Evolutionary conservation across 2,888 invertebrate species (phyloP), one percentile per base, ranked within the genome.

Genomic region (Encarsia formosa): DNA sequence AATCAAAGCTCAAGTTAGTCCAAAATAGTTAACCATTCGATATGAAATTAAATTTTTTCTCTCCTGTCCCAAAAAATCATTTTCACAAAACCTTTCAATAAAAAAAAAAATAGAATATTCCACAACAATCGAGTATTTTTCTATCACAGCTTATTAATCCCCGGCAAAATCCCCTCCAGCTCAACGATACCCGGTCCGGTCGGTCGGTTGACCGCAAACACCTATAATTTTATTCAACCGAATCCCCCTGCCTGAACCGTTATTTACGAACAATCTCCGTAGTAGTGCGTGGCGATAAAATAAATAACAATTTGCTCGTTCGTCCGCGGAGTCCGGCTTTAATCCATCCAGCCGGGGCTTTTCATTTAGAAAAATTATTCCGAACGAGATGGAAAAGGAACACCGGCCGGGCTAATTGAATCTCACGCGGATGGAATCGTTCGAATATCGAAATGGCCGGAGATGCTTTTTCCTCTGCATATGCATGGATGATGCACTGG

Each of bases 361-460:
- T 50, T 50, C 50, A 44, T 50, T 44, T 39, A 19, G 38, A 41
- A 44, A 43, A 44, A 44, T 39, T 43, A 50, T 44, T 42, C 42
- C 41, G 16, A 37, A 35, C 49, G 29, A 41, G 35, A 15, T 19
- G 15, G 22, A 38, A 38, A 18, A 5, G 20, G 11, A 20, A 20
- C 9, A 13, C n/a, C 5, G 15, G 38, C 9, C 29, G 18, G 29
- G 43, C 38, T 50, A 44, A 50, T 50, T 34, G 50, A 44, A 50
- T 50, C 31, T 23, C 50, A 11, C 23, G 24, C 44, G 31, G 15
- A 24, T 32, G 40, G n/a, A 48, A 24, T 48, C 24, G 29, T 34
- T 48, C 48, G n/a, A 31, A 34, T 34, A 23, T 39, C 40, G 31
- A 16, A 47, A 47, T 31, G 47, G 31, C 16, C 16, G 20, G 15